Conservation (phyloP, 2,888 invertebrate species). For the Nemurella pictetii region DNA sequence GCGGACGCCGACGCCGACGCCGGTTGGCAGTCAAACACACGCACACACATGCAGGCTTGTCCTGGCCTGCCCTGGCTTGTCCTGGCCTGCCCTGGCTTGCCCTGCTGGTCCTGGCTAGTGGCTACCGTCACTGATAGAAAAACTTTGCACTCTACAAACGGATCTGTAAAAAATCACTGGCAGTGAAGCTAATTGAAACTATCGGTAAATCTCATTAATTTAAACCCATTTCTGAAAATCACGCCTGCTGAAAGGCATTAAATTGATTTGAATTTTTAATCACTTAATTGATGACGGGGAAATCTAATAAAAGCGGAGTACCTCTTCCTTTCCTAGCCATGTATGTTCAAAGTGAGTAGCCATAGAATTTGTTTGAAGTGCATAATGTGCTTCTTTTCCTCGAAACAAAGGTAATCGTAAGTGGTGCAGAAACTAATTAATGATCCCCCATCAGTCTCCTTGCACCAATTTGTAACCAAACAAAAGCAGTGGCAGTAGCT, state of each 20-base stretch:
- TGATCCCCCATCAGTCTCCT: conserved; percentile 16
- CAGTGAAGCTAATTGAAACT: background rate
- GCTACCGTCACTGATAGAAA: background rate
- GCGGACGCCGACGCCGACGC: background rate
- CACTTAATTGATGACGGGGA: background rate
- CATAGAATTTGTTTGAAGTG: conserved; percentile 30
- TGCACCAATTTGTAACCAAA: background rate
- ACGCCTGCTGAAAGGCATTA: background rate
- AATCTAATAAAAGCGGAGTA: conserved; percentile 33
- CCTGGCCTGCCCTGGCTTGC: too few relatives aligned
- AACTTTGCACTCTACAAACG: background rate
- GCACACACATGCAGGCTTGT: background rate
- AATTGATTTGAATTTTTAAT: background rate
- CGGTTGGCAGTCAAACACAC: background rate
- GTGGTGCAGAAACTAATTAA: conserved; percentile 33
- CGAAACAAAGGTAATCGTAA: conserved; percentile 30
- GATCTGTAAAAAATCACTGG: background rate
- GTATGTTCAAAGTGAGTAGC: conserved; percentile 4
- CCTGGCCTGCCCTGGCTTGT: too few relatives aligned
- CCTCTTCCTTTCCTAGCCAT: conserved; percentile 25
- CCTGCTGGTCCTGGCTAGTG: too few relatives aligned
- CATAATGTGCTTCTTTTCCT: conserved; percentile 29
- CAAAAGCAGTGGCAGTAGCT: background rate
- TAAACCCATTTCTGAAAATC: background rate
- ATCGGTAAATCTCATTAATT: background rate